phyloP scores from a whole-genome alignment of 2,888 invertebrate genomes.

The Geophilus truncorum region DNA sequence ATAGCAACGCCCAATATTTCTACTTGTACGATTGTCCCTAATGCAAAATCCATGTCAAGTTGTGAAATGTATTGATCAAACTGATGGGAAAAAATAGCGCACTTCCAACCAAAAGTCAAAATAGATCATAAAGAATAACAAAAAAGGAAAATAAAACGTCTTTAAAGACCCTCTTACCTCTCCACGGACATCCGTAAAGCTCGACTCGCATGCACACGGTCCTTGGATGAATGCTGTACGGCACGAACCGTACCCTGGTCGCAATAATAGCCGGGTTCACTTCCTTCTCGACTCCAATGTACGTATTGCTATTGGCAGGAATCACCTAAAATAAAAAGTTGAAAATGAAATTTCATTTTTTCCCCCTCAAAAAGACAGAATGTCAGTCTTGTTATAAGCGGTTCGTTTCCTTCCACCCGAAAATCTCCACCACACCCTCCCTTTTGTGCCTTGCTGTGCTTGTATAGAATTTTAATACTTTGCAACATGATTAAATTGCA shows the following conservation, averaged over 20 bases:
- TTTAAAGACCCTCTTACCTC: constrained; percentile 55
- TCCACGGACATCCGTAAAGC: constrained; percentile 80
- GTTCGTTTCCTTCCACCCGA: neutral
- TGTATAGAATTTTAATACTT: constrained; percentile 29
- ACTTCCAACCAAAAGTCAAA: neutral
- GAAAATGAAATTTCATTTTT: too few species aligned
- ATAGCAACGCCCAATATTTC: neutral
- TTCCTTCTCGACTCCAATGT: constrained; percentile 68
- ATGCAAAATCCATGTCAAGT: constrained; percentile 27
- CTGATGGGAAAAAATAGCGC: neutral
- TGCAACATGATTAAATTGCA: constrained; percentile 29
- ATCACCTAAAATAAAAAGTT: constrained; percentile 61
- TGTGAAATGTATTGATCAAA: constrained; percentile 25
- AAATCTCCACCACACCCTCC: neutral
- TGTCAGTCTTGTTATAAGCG: constrained; percentile 10
- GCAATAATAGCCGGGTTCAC: constrained; percentile 81
- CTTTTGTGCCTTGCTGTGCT: neutral
- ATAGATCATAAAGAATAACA: neutral
- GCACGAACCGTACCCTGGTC: constrained; percentile 74
- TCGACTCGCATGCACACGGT: constrained; percentile 91
- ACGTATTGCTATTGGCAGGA: constrained; percentile 80
- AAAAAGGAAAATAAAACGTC: neutral
- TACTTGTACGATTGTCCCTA: constrained; percentile 18
- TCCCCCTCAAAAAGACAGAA: neutral
- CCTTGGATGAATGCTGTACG: constrained; percentile 72